Evolutionary conservation across 2,888 invertebrate species (phyloP).

Genomic region (Heliconius ismenius): DNA sequence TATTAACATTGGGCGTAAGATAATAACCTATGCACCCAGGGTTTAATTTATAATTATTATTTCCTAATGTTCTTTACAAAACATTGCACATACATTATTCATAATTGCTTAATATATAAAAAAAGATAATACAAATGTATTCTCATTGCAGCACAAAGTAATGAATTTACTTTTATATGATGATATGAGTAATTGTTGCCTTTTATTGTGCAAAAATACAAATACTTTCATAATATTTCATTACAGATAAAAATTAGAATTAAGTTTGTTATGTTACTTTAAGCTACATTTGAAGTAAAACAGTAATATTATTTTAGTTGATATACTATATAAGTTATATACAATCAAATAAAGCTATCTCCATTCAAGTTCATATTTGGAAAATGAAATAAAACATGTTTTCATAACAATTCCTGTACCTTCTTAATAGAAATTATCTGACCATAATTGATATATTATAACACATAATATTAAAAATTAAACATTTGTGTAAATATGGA

Average conservation of each 20-base stretch:
- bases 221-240: background rate
- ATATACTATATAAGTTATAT: background rate
- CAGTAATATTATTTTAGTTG: background rate
- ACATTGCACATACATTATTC: background rate
- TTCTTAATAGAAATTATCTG: background rate
- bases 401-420: background rate
- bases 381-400: background rate
- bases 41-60: conserved; percentile 27
- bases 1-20: too few species aligned
- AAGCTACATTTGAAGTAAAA: background rate
- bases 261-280: background rate
- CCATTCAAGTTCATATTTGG: background rate
- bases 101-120: conserved; percentile 15
- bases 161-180: background rate
- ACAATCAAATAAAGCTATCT: background rate
- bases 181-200: background rate
- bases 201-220: conserved; percentile 8
- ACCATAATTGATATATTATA: background rate
- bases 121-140: background rate
- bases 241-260: background rate
- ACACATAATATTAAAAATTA: background rate
- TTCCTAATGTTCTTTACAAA: background rate
- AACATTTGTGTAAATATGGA: background rate
- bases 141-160: conserved; percentile 13
- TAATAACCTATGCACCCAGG: conserved; percentile 21